Evolutionary conservation across 2,113 vertebrate genomes (phyloP).

Genomic region (Anhinga rufa): DNA sequence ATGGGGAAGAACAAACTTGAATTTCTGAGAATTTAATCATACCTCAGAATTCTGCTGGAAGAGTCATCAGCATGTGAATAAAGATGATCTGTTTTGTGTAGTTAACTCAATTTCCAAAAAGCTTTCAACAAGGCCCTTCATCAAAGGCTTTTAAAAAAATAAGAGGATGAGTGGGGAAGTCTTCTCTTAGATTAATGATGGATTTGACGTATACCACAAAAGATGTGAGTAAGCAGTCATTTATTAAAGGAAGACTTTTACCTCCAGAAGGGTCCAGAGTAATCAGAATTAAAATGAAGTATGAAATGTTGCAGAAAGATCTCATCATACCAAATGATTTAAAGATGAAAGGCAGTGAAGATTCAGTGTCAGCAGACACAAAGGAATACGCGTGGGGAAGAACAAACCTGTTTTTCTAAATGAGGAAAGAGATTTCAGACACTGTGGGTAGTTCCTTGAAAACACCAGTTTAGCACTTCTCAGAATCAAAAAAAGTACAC

Average conservation of each 20-base stretch:
- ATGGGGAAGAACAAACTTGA: background rate
- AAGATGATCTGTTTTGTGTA: background rate
- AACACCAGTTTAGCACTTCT: background rate
- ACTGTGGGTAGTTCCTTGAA: background rate
- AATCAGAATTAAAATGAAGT: background rate
- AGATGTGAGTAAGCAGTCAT: background rate
- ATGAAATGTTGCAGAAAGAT: background rate
- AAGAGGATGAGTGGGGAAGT: background rate
- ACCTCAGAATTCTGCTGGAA: background rate
- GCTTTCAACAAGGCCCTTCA: background rate
- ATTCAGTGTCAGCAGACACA: background rate
- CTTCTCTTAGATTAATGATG: background rate
- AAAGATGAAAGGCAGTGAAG: background rate
- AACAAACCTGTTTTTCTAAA: background rate
- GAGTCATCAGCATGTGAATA: background rate
- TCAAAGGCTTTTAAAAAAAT: background rate
- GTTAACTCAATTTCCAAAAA: background rate
- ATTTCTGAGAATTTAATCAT: background rate
- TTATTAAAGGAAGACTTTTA: background rate
- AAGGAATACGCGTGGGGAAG: background rate
- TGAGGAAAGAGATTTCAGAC: background rate
- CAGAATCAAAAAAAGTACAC: background rate
- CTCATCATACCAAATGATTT: background rate
- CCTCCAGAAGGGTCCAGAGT: background rate
- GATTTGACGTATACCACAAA: background rate